These are phyloP conservation scores for Buceros bicornis DNA, from an alignment of 2,797 vertebrate species.

Conservation along the genomic window DNA sequence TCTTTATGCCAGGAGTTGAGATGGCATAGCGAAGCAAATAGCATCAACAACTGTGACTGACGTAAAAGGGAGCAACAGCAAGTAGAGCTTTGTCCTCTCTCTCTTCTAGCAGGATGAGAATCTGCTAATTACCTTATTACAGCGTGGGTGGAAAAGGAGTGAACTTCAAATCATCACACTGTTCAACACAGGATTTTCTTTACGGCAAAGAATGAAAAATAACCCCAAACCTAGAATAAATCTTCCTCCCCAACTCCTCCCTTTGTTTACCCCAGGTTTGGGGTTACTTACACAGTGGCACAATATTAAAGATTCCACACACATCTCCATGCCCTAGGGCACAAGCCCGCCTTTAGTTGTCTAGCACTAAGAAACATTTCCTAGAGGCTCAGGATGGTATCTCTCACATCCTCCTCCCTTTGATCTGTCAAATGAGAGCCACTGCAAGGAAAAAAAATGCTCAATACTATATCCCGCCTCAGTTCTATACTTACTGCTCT, in stretches of 20 bases:
- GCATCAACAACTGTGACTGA: neutral
- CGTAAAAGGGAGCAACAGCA: neutral
- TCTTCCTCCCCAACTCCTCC: neutral
- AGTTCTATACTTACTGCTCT: neutral
- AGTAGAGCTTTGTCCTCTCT: neutral
- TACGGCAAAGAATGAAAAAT: neutral
- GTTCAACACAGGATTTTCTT: neutral
- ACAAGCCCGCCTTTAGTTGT: neutral
- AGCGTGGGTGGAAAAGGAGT: neutral
- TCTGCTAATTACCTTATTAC: constrained; percentile 36
- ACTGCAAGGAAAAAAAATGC: neutral
- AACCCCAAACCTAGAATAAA: constrained; percentile 4
- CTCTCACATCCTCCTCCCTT: neutral
- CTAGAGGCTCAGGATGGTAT: neutral
- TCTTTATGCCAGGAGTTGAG: neutral
- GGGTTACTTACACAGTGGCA: neutral
- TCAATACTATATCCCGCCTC: neutral
- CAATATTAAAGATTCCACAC: neutral
- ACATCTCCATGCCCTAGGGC: neutral
- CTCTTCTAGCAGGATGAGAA: neutral
- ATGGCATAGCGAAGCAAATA: neutral
- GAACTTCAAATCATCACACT: neutral
- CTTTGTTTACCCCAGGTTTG: neutral
- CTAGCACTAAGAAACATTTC: neutral
- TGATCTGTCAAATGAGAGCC: constrained; percentile 36